phyloP scores from a whole-genome alignment of 2,888 invertebrate species.

The Cryptus viduatorius region DNA sequence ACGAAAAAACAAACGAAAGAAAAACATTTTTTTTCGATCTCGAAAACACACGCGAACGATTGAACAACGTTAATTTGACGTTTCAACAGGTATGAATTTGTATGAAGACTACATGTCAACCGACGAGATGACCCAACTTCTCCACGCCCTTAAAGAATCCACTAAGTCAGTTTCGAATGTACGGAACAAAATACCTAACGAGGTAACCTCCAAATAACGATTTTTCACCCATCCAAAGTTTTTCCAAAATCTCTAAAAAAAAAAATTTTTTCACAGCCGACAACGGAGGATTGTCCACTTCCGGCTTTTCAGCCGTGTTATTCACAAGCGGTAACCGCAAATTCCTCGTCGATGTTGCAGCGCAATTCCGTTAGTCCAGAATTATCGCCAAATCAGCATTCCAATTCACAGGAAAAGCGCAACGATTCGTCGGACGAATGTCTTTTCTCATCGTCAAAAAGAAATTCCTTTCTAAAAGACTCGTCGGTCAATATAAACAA shows the following conservation, averaged over 20 bases:
- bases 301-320: background rate
- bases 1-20: background rate
- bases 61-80: background rate
- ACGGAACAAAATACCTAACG: background rate
- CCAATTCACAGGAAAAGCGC: slow-evolving; percentile 31
- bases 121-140: slow-evolving; percentile 72
- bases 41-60: too few relatives aligned
- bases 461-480: background rate
- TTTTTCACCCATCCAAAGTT: too few relatives aligned
- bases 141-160: slow-evolving; percentile 72
- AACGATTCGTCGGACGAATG: slow-evolving; percentile 10
- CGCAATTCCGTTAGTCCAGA: slow-evolving; percentile 49
- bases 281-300: too few relatives aligned
- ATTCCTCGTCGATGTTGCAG: background rate
- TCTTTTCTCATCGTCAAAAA: background rate
- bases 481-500: background rate
- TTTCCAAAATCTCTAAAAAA: background rate
- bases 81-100: slow-evolving; percentile 70
- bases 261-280: background rate
- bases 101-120: slow-evolving; percentile 71
- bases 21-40: background rate
- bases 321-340: background rate
- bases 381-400: background rate
- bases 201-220: background rate
- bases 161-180: slow-evolving; percentile 37